Percentiles rank a stretch among this genome's conserved stretches.
phyloP scores from a whole-genome alignment of 1,140 invertebrate species.

The Geopemphigus sp. region DNA sequence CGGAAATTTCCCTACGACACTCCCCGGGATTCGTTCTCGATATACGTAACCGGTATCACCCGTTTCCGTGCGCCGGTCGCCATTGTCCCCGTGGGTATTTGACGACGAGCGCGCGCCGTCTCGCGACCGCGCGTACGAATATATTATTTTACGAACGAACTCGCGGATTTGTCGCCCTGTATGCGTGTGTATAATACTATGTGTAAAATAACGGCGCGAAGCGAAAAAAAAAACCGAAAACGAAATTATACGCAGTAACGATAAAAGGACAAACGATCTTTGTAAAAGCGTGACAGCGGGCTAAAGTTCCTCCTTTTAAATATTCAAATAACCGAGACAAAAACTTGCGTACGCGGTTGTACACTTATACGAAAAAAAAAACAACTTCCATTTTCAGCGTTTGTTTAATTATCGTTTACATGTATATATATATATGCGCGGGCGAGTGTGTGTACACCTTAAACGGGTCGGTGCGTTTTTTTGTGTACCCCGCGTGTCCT shows the following conservation, averaged over 20 bases:
- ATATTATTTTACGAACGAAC: neutral
- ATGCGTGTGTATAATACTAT: too few relatives aligned
- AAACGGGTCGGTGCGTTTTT: slow-evolving; percentile 12
- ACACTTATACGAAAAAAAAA: neutral
- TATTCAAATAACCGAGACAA: neutral
- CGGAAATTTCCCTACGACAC: too few relatives aligned
- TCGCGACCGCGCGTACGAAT: neutral
- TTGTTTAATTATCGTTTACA: slow-evolving; percentile 30
- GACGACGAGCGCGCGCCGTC: too few relatives aligned
- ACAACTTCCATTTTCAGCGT: neutral
- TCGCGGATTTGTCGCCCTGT: too few relatives aligned
- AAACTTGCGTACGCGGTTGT: neutral
- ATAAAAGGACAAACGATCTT: neutral
- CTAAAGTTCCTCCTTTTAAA: slow-evolving; percentile 1
- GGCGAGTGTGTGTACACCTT: neutral
- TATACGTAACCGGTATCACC: too few relatives aligned
- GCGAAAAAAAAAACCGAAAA: too few relatives aligned
- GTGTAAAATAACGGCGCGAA: too few relatives aligned
- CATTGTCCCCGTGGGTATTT: too few relatives aligned
- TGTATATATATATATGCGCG: too few relatives aligned
- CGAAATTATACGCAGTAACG: too few relatives aligned
- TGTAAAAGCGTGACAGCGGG: neutral
- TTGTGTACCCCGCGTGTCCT: neutral
- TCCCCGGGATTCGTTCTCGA: too few relatives aligned
- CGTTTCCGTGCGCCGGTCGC: too few relatives aligned